These are phyloP conservation scores for Solea senegalensis DNA, from an alignment of 2,113 vertebrate species.

Conservation along the genomic window DNA sequence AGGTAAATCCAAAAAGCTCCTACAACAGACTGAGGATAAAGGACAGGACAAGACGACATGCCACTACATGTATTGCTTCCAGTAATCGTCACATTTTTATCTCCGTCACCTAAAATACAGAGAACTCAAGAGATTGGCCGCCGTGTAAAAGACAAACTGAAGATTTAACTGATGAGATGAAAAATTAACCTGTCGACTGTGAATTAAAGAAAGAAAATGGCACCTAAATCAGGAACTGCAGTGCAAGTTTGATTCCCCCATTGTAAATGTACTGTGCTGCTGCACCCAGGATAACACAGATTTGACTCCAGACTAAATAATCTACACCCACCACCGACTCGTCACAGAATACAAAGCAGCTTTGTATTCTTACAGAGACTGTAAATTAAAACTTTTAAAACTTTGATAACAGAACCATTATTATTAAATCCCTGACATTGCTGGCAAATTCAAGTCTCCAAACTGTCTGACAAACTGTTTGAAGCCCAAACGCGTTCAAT, in stretches of 20 bases:
- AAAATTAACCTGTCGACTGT: conserved; percentile 44
- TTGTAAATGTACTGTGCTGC: conserved; percentile 35
- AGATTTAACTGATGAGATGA: conserved; percentile 57
- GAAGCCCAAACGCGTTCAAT: conserved; percentile 1
- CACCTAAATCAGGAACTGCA: conserved; percentile 37
- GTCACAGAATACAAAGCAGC: not conserved
- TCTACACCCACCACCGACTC: not conserved
- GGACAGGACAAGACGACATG: conserved; percentile 81
- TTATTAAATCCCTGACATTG: conserved; percentile 1
- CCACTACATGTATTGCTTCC: conserved; percentile 85
- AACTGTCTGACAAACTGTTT: not conserved
- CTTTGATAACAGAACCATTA: not conserved
- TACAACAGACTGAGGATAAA: conserved; percentile 77
- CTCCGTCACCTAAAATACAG: conserved; percentile 65
- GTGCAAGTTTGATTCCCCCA: conserved; percentile 8
- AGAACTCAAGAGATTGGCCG: conserved; percentile 52
- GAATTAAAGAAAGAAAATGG: conserved; percentile 32
- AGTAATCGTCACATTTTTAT: conserved; percentile 84
- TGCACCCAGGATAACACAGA: conserved; percentile 10
- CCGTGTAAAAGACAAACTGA: conserved; percentile 32
- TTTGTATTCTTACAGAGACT: too few relatives aligned
- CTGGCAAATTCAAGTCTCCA: not conserved
- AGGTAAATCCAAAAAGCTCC: conserved; percentile 76
- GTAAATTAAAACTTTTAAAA: too few relatives aligned
- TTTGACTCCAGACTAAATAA: not conserved